Evolutionary conservation across 2,888 invertebrate genomes (phyloP), one percentile per base, ranked within the genome.

Genomic region (Slavum lentiscoides): DNA sequence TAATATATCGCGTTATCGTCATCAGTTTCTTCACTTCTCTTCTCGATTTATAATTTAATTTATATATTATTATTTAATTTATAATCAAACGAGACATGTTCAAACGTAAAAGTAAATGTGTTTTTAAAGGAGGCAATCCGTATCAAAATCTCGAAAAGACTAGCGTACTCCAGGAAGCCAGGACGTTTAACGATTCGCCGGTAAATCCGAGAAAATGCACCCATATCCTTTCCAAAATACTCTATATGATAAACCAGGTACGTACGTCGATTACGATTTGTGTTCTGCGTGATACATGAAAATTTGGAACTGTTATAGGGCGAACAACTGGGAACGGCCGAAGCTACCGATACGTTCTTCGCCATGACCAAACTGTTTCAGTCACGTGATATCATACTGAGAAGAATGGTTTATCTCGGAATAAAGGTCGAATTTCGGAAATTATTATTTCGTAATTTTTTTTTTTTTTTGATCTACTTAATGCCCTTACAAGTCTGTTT

Each of bases 341-440:
- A 99, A 87, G 99, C 99, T 0, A 99, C 99, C 1, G 98, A 98
- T 85, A 94, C 95, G 11, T 99, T 99, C 87, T 99, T 99, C 88
- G 98, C 99, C 2, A 98, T 98, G 90, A 99, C 99, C 0, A 99
- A 99, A 87, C 89, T 99, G 68, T 99, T 99, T 87, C 99, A 99
- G 87, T 97, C 96, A 0, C 94, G 95, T 85, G 99, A 99, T 90
- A 94, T 94, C 0, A 94, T 96, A 84, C 88, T 99, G 39, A 90
- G 99, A 61, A 90, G 99, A 11, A 92, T 99, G 91, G 97, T 99
- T 7, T 99, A 99, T 86, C 88, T 99, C 81, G 97, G 97, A 59
- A 95, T 96, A 75, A 96, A 99, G 64, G 80, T 80, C 43, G 3
- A 21, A 66, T 58, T 19, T 62, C 64, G n/a, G 7, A 9, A 21